Conservation (phyloP, 1,140 invertebrate species). For the Cotesia typhae region DNA sequence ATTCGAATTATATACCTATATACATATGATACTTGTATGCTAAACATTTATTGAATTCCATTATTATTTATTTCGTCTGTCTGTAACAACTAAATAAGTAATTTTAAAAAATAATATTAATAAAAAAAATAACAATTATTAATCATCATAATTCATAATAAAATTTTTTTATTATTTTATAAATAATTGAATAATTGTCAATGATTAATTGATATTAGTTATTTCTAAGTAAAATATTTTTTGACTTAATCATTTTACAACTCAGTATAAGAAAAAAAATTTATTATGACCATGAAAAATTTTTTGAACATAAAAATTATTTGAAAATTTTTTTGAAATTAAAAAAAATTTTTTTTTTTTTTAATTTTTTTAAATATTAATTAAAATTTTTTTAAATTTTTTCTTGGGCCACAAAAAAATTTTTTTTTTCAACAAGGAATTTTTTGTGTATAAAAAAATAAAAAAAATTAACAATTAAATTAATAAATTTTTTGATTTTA, state of each 20-base stretch:
- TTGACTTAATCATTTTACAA: no score
- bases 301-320: no score
- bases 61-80: conserved; percentile 16
- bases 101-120: conserved; percentile 29
- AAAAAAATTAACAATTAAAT: not conserved
- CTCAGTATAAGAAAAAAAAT: not conserved
- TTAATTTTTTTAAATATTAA: no score
- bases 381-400: no score
- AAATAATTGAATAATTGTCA: no score
- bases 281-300: no score
- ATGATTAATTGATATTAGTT: not conserved
- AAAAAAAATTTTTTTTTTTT: no score
- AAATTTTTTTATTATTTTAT: no score
- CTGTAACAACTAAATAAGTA: conserved; percentile 16
- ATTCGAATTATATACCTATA: no score
- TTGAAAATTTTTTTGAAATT: no score
- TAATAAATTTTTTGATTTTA: conserved; percentile 38
- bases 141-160: no score
- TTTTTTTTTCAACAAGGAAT: not conserved
- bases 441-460: not conserved
- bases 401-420: not conserved
- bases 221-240: conserved; percentile 3
- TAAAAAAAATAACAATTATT: conserved; percentile 1
- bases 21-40: not conserved
- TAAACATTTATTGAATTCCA: conserved; percentile 35